phyloP scores from a whole-genome alignment of 2,113 vertebrate genomes.

The Glaucidium brasilianum region DNA sequence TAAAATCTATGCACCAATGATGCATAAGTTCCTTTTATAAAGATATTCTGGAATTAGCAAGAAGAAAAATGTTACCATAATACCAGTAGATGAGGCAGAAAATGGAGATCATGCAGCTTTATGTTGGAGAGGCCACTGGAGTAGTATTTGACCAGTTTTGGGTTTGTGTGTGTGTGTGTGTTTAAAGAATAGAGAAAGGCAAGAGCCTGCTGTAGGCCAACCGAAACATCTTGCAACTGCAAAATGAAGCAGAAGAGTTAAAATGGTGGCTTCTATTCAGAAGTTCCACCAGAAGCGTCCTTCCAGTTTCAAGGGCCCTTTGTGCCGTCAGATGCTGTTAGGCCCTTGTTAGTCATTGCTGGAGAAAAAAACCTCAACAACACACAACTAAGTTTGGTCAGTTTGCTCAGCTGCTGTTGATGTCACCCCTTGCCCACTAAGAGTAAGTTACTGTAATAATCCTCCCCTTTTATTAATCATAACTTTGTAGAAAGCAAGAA shows the following conservation, averaged over 20 bases:
- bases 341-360: constrained; percentile 72
- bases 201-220: neutral
- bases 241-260: constrained; percentile 41
- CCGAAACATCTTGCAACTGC: neutral
- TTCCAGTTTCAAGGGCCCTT: constrained; percentile 63
- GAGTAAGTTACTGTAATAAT: constrained; percentile 80
- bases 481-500: constrained; percentile 73
- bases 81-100: neutral
- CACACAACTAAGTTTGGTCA: constrained; percentile 66
- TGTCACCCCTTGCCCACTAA: constrained; percentile 73
- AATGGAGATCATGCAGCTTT: neutral
- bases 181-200: neutral
- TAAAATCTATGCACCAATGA: constrained; percentile 8
- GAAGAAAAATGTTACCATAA: neutral
- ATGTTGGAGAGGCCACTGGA: neutral
- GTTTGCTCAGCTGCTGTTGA: constrained; percentile 83
- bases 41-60: neutral
- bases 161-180: neutral
- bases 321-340: constrained; percentile 69
- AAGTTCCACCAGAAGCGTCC: constrained; percentile 35
- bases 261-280: constrained; percentile 40
- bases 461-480: constrained; percentile 77
- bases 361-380: constrained; percentile 28
- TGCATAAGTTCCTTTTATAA: neutral
- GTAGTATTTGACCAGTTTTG: neutral